Conservation (phyloP, 2,113 vertebrate species). For the Burhinus bistriatus region DNA sequence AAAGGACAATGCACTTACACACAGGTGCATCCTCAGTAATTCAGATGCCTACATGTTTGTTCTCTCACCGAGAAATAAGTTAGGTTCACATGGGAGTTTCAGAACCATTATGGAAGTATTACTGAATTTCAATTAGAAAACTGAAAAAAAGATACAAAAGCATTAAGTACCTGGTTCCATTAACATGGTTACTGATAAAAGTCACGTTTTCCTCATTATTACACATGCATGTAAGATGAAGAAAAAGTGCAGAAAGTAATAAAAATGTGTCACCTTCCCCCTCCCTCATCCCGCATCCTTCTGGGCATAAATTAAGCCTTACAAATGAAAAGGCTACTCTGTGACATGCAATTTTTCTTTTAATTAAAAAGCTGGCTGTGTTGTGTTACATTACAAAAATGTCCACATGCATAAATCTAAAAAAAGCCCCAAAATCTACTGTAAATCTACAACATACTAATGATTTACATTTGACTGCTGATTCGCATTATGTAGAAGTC, state of each 20-base stretch:
- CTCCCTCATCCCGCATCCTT: conserved; percentile 58
- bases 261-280: conserved; percentile 74
- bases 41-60: conserved; percentile 14
- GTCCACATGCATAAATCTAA: conserved; percentile 82
- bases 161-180: conserved; percentile 73
- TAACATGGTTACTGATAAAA: conserved; percentile 78
- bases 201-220: conserved; percentile 74
- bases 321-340: conserved; percentile 75
- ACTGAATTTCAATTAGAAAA: conserved; percentile 72
- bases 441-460: conserved; percentile 82
- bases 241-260: conserved; percentile 76
- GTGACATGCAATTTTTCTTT: conserved; percentile 91
- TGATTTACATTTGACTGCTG: conserved; percentile 79
- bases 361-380: conserved; percentile 81
- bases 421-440: conserved; percentile 77
- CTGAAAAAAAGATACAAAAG: conserved; percentile 72
- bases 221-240: conserved; percentile 77
- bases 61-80: conserved; percentile 36
- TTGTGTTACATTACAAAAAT: conserved; percentile 78
- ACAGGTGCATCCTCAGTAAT: conserved; percentile 11
- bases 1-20: not conserved
- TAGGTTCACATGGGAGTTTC: conserved; percentile 34
- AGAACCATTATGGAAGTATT: conserved; percentile 61
- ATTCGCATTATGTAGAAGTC: conserved; percentile 76
- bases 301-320: conserved; percentile 75